Percentiles rank a stretch among this genome's conserved stretches.
Evolutionary conservation across 2,888 invertebrate species (phyloP).

Genomic region (Oscheius sp.): DNA sequence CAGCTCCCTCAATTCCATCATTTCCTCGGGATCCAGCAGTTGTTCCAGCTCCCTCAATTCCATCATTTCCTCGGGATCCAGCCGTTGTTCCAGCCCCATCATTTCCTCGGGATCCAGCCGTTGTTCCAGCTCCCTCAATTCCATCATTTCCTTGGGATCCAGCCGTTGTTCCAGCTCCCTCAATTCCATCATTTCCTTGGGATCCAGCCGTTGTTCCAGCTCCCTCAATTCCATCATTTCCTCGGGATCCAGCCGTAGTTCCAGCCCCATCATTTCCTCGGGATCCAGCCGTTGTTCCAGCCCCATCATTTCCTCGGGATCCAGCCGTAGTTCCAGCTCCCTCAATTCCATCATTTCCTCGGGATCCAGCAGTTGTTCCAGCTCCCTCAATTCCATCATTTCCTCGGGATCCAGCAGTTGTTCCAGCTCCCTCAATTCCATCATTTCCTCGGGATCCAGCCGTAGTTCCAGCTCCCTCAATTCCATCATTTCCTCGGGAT

Average conservation of each 20-base stretch:
- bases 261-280: neutral
- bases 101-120: neutral
- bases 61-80: neutral
- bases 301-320: neutral
- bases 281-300: neutral
- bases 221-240: neutral
- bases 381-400: neutral
- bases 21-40: neutral
- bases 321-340: neutral
- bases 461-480: neutral
- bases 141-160: neutral
- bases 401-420: neutral
- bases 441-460: neutral
- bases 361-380: neutral
- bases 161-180: neutral
- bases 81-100: neutral
- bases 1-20: neutral
- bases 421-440: neutral
- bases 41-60: neutral
- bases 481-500: neutral
- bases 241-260: neutral
- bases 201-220: neutral
- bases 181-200: neutral
- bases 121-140: neutral
- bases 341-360: neutral